phyloP scores from a whole-genome alignment of 1,140 invertebrate species.

The Drosophila teissieri region DNA sequence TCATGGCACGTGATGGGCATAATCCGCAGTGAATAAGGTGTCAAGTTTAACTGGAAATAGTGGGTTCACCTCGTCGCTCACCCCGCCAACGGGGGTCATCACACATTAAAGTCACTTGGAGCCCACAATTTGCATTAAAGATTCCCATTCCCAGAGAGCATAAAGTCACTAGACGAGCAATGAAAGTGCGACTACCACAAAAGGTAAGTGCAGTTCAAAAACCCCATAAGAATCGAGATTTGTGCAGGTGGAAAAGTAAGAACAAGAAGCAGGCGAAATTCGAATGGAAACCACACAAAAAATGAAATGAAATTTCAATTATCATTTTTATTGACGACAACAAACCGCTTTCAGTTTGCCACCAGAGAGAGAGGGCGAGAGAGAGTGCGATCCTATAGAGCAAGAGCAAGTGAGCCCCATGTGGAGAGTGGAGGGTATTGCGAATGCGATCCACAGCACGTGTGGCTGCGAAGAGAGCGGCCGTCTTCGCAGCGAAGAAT shows the following conservation, averaged over 20 bases:
- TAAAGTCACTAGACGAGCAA: conserved; percentile 19
- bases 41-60: conserved; percentile 65
- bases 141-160: conserved; percentile 9
- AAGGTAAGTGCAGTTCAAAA: conserved; percentile 57
- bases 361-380: conserved; percentile 21
- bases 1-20: conserved; percentile 49
- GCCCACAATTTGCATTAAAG: conserved; percentile 14
- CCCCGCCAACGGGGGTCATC: conserved; percentile 25
- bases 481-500: conserved; percentile 63
- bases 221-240: conserved; percentile 47
- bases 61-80: conserved; percentile 23
- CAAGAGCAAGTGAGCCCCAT: neutral
- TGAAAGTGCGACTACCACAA: conserved; percentile 8
- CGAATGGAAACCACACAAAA: conserved; percentile 32
- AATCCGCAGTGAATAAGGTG: conserved; percentile 56
- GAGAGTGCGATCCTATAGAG: conserved; percentile 13
- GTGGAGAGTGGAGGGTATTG: conserved; percentile 43
- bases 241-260: conserved; percentile 43
- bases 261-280: conserved; percentile 33
- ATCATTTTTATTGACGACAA: conserved; percentile 71
- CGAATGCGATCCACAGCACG: conserved; percentile 65
- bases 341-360: conserved; percentile 37
- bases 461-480: conserved; percentile 40
- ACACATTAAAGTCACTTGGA: conserved; percentile 17
- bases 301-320: conserved; percentile 54